Percentiles rank a stretch among this genome's conserved stretches.
phyloP scores from a whole-genome alignment of 2,888 invertebrate genomes.

The Xanthorhoe designata region DNA sequence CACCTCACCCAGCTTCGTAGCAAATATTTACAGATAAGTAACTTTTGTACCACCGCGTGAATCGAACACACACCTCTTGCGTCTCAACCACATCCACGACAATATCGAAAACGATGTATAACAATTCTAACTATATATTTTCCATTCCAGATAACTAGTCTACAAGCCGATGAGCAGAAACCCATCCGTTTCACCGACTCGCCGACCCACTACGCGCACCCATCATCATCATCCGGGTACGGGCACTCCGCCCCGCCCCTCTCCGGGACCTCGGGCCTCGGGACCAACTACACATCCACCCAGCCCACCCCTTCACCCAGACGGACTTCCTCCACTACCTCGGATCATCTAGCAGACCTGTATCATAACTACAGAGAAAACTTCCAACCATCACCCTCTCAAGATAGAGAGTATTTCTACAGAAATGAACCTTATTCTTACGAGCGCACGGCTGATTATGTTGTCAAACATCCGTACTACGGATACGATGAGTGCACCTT shows the following conservation, averaged over 20 bases:
- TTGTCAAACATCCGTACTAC: slow-evolving; percentile 74
- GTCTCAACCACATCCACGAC: too few relatives aligned
- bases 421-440: slow-evolving; percentile 68
- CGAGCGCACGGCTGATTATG: slow-evolving; percentile 78
- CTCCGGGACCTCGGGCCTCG: slow-evolving; percentile 81
- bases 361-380: slow-evolving; percentile 83
- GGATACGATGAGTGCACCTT: slow-evolving; percentile 76
- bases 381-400: slow-evolving; percentile 71
- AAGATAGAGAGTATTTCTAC: slow-evolving; percentile 70
- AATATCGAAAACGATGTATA: too few relatives aligned
- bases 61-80: too few relatives aligned
- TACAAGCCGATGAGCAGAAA: slow-evolving; percentile 85
- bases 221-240: slow-evolving; percentile 80
- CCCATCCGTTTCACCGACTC: slow-evolving; percentile 91
- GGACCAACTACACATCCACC: slow-evolving; percentile 82
- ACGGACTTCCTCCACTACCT: slow-evolving; percentile 87
- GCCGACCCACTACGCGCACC: slow-evolving; percentile 88
- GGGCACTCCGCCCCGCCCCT: slow-evolving; percentile 82
- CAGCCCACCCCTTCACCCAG: slow-evolving; percentile 88
- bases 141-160: slow-evolving; percentile 69
- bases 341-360: slow-evolving; percentile 88
- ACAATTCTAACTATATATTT: background rate
- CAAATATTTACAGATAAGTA: too few relatives aligned
- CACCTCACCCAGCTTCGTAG: too few relatives aligned
- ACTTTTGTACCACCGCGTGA: too few relatives aligned